Evolutionary conservation across 1,140 invertebrate species (phyloP), one percentile per base, ranked within the genome.

Genomic region (Procambarus clarkii): DNA sequence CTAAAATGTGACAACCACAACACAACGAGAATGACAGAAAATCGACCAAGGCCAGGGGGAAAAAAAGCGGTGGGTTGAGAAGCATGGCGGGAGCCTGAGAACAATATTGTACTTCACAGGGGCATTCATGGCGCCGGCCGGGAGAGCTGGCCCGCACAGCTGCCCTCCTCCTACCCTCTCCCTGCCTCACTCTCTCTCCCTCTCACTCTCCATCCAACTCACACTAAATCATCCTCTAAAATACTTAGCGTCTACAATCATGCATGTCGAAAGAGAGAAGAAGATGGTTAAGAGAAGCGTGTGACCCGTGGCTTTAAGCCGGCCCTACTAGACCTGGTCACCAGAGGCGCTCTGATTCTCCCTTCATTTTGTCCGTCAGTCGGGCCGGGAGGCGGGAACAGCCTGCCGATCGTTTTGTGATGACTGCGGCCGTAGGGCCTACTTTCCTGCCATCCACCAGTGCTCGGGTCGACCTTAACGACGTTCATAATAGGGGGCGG

Each of bases 61-160:
- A 91, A 91, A 89, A 86, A 79, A 54, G 7, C n/a, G 44, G 58
- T 34, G 24, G 82, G 71, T 69, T 54, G 64, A 77, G 81, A 64
- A 34, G 80, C 77, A 50, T 54, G 69, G 74, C 34, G 64, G 82
- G 74, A 78, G 50, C 24, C 11, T 18, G 82, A 85, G 89, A 91
- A 91, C 89, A 91, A 91, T 91, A 85, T 91, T 86, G 83, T 91
- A 71, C 89, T 91, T 91, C 89, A 91, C 89, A 86, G 71, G 89
- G 45, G 82, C 82, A 85, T 91, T 91, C 82, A 91, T 21, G 60
- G 82, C 60, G 24, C 24, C 81, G 44, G 46, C 34, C 54, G 50
- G 89, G 83, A 86, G 89, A 71, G 71, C 81, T 84, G 71, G 50
- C 71, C 71, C 71, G 74, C 88, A 45, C 81, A 82, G 60, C 48